phyloP scores from a whole-genome alignment of 1,140 invertebrate genomes.

The Pogonus chalceus region DNA sequence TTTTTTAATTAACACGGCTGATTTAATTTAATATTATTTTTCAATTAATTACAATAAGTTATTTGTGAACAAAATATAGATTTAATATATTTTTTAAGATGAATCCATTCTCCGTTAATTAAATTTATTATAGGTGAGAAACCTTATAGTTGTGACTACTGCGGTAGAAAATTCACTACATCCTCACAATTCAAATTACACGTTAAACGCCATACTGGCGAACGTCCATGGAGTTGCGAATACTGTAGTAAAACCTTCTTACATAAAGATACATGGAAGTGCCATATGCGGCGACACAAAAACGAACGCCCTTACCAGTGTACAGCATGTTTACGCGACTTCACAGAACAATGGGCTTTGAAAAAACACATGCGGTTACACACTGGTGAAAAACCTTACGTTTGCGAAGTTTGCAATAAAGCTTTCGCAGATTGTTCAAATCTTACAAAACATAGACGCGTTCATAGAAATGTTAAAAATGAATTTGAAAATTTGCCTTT shows the following conservation, averaged over 20 bases:
- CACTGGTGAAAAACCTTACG: constrained; percentile 68
- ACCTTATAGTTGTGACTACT: constrained; percentile 53
- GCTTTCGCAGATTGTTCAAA: constrained; percentile 61
- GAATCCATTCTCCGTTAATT: too few relatives aligned
- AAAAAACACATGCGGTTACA: constrained; percentile 57
- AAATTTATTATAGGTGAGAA: constrained; percentile 47
- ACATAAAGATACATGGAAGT: constrained; percentile 54
- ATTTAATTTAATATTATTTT: too few relatives aligned
- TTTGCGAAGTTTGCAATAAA: constrained; percentile 62
- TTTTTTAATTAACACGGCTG: too few relatives aligned
- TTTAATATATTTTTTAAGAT: too few relatives aligned
- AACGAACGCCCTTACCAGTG: constrained; percentile 55
- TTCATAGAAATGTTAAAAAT: constrained; percentile 21
- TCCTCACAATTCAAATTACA: constrained; percentile 56
- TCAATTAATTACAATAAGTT: too few relatives aligned
- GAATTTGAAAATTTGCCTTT: too few relatives aligned
- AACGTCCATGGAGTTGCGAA: constrained; percentile 50
- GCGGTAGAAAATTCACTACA: constrained; percentile 59
- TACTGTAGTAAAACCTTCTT: constrained; percentile 48
- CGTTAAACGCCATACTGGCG: constrained; percentile 49
- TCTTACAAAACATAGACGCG: constrained; percentile 53
- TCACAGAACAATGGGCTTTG: constrained; percentile 55
- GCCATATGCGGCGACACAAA: constrained; percentile 50
- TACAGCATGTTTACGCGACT: constrained; percentile 45
- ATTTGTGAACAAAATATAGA: too few relatives aligned